phyloP scores from a whole-genome alignment of 2,113 vertebrate species.

The Azemiops feae region DNA sequence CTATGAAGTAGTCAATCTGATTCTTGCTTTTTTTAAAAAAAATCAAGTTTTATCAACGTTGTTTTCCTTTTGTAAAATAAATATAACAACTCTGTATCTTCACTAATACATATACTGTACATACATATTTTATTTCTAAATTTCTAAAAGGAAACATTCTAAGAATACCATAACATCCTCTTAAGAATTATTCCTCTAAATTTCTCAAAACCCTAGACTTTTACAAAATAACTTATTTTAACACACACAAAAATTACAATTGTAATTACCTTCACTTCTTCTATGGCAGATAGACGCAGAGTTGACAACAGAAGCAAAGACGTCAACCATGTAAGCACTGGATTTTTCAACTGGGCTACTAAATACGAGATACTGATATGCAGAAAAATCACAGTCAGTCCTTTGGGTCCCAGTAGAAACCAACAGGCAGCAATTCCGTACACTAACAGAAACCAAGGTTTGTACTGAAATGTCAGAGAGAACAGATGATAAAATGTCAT shows the following conservation, averaged over 20 bases:
- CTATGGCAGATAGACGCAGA: conserved; percentile 77
- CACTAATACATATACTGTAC: background rate
- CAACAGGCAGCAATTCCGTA: conserved; percentile 86
- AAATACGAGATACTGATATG: conserved; percentile 80
- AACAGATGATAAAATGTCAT: background rate
- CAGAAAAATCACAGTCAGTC: conserved; percentile 78
- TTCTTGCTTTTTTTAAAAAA: background rate
- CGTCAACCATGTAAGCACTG: conserved; percentile 79
- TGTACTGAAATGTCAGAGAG: conserved; percentile 70
- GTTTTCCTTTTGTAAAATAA: background rate
- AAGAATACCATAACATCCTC: background rate
- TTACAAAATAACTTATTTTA: background rate
- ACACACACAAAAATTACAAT: background rate
- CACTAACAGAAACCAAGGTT: conserved; percentile 73
- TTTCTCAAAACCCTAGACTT: background rate
- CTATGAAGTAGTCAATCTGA: background rate
- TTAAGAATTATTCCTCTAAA: background rate
- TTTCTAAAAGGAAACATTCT: background rate
- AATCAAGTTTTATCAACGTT: background rate
- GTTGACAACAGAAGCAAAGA: conserved; percentile 83
- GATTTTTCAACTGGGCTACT: conserved; percentile 81
- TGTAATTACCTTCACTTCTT: conserved; percentile 84
- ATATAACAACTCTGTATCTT: background rate
- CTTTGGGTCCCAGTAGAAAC: conserved; percentile 79
- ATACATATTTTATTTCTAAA: background rate